These are phyloP conservation scores for Chrysogorgia sp. DNA, from an alignment of 92 coral and sea anemone genomes.

Conservation along the genomic window DNA sequence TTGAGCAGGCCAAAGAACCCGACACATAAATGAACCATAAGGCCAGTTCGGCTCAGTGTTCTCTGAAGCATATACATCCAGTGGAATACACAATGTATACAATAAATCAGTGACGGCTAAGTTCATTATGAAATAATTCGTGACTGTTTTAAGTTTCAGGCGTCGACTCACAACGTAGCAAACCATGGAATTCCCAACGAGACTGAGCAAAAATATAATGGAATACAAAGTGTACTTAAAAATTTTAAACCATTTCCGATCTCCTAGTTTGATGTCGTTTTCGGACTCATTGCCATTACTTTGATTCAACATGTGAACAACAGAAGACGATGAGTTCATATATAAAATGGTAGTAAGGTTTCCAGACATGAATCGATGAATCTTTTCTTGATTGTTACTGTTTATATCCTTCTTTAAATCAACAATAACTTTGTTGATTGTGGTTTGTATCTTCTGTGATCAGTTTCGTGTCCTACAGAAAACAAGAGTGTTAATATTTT, in stretches of 20 bases:
- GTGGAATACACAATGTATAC: constrained; percentile 87
- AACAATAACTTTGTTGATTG: not conserved
- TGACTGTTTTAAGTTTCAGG: constrained; percentile 91
- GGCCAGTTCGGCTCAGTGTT: constrained; percentile 78
- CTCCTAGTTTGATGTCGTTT: constrained; percentile 13
- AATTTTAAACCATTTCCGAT: constrained; percentile 64
- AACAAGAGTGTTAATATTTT: not conserved
- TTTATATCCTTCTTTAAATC: not conserved
- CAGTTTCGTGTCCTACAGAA: not conserved
- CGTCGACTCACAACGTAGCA: constrained; percentile 84
- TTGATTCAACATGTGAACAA: not conserved
- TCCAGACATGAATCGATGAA: not conserved
- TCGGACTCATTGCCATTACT: constrained; percentile 3
- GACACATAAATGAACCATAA: constrained; percentile 81
- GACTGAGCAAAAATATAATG: constrained; percentile 83
- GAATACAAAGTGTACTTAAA: constrained; percentile 78
- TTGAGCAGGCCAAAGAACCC: constrained; percentile 80
- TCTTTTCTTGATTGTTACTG: not conserved
- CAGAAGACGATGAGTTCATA: not conserved
- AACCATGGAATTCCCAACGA: constrained; percentile 85
- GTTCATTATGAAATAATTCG: constrained; percentile 89
- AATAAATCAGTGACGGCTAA: constrained; percentile 90
- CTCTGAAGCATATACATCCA: constrained; percentile 92
- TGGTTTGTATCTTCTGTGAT: not conserved
- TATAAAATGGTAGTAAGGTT: not conserved